These are phyloP conservation scores for Rhagoletis pomonella DNA, from an alignment of 1,140 invertebrate genomes.

Conservation along the genomic window DNA sequence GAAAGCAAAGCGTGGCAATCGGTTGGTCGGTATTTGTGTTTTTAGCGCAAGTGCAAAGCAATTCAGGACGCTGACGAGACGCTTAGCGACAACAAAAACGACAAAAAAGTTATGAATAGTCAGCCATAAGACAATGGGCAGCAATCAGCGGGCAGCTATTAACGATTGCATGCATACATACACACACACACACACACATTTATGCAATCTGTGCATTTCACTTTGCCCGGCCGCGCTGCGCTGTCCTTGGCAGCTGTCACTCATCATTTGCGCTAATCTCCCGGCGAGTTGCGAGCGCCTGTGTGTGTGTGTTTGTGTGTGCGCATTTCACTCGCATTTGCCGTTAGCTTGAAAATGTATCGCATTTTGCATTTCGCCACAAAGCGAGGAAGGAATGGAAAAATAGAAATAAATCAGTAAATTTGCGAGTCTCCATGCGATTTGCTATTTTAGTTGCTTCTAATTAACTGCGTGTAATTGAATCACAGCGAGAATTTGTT, in stretches of 20 bases:
- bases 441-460: constrained; percentile 23
- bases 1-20: too few species aligned
- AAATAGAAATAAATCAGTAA: constrained; percentile 26
- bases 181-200: not conserved
- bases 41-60: constrained; percentile 73
- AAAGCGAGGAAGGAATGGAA: not conserved
- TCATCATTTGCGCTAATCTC: constrained; percentile 27
- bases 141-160: constrained; percentile 16
- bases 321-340: not conserved
- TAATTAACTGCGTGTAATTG: constrained; percentile 48
- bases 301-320: not conserved
- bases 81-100: not conserved
- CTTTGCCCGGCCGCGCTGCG: not conserved
- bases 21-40: constrained; percentile 63
- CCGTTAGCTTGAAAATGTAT: not conserved
- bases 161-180: not conserved
- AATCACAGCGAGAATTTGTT: constrained; percentile 23
- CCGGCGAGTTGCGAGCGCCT: not conserved
- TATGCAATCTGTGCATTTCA: not conserved
- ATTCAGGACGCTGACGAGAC: constrained; percentile 58
- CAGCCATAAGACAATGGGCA: constrained; percentile 25
- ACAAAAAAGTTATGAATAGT: not conserved
- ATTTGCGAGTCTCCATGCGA: not conserved
- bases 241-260: constrained; percentile 48
- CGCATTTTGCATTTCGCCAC: not conserved